Evolutionary conservation across 1,140 invertebrate genomes (phyloP).

Genomic region (Acarapis woodi): DNA sequence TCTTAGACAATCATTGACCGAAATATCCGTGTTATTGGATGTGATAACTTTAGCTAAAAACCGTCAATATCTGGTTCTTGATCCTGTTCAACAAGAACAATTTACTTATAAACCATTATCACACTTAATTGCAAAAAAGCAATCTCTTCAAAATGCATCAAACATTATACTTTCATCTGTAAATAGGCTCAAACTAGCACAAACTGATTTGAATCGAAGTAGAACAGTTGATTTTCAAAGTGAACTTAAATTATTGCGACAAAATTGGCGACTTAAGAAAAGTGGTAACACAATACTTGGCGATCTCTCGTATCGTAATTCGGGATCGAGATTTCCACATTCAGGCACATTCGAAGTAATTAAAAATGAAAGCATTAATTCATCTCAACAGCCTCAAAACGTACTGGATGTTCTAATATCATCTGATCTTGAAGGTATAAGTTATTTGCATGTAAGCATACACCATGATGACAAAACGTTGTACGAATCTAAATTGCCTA

Average conservation of each 20-base stretch:
- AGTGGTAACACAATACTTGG: constrained; percentile 79
- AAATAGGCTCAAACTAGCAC: constrained; percentile 46
- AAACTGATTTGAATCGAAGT: constrained; percentile 40
- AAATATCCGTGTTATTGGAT: constrained; percentile 71
- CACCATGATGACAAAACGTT: constrained; percentile 40
- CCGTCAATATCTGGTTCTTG: constrained; percentile 71
- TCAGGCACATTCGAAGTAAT: constrained; percentile 84
- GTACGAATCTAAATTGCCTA: no score
- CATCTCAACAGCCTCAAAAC: constrained; percentile 21
- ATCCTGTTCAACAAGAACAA: constrained; percentile 54
- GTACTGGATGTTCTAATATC: constrained; percentile 56
- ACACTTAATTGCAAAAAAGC: constrained; percentile 61
- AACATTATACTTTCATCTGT: constrained; percentile 49
- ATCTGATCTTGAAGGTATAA: constrained; percentile 69
- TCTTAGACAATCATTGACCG: constrained; percentile 42
- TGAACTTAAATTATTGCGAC: constrained; percentile 54
- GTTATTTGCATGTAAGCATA: constrained; percentile 77
- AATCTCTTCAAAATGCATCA: constrained; percentile 46
- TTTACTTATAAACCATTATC: constrained; percentile 52
- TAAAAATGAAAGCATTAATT: constrained; percentile 37
- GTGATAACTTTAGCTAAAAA: constrained; percentile 71
- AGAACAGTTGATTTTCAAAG: constrained; percentile 53
- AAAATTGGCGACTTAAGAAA: constrained; percentile 85
- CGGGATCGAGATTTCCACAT: constrained; percentile 22
- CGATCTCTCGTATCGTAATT: constrained; percentile 77